Base-by-base conservation (phyloP, 2,888 invertebrate genomes). In the Tanypteryx hageni region DNA sequence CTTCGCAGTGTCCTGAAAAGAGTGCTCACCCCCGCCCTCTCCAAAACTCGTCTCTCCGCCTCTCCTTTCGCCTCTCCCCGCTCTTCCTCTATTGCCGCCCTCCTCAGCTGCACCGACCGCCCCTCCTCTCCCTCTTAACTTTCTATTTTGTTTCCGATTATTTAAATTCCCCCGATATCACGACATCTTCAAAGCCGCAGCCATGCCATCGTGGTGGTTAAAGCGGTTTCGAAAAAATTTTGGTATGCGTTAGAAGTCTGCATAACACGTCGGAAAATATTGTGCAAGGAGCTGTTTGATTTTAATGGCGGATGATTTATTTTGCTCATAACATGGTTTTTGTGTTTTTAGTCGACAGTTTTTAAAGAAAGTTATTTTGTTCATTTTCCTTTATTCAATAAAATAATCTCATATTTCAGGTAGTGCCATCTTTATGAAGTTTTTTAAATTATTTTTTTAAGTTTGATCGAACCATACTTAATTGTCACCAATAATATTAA, bases 91-190 rank as follows among this genome's bases (percentile, higher is more conserved):
- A 18, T 76, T 27, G 3, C 5, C 76, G 11, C n/a, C 76, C n/a
- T 56, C 56, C 57, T 83, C 83, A 44, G 0, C 83, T n/a, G 10
- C 64, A n/a, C 83, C 83, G 56, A 10, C 83, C 16, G 16, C 14
- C 83, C 44, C 7, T 44, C 8, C 3, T 16, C 83, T 27, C 18
- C n/a, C 18, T 44, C 83, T n/a, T 57, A 83, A 83, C 83, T 83
- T 83, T 83, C 83, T 83, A 83, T 83, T 83, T 83, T 57, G 56
- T 83, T 83, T 83, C 83, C 56, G 83, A 83, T 83, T 56, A 83
- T 83, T 83, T 83, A 18, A 83, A 83, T 44, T 83, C n/a, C 83
- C 57, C 57, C 83, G 57, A 83, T 83, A 44, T 13, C 82, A 16
- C 82, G 82, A 44, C 31, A 82, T 82, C 82, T 44, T 44, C 82